Evolutionary conservation across 2,888 invertebrate genomes (phyloP).

Genomic region (Muschampia plurimacula): DNA sequence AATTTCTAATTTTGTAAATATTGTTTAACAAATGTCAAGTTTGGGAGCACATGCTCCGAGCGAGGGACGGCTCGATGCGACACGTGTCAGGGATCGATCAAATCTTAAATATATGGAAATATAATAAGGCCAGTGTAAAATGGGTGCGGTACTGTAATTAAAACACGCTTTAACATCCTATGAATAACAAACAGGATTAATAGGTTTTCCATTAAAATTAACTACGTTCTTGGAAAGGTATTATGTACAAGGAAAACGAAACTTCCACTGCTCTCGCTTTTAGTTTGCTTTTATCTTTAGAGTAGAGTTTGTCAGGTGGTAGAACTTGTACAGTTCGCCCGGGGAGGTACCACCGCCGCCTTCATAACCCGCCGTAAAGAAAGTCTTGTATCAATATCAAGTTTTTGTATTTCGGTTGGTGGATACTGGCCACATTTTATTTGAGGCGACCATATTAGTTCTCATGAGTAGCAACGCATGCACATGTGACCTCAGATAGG

Average conservation of each 20-base stretch:
- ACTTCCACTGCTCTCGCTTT: neutral
- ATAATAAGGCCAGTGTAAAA: conserved; percentile 19
- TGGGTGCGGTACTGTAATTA: conserved; percentile 15
- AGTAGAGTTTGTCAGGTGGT: too few species aligned
- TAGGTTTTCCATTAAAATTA: conserved; percentile 15
- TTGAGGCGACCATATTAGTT: too few species aligned
- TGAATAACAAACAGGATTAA: conserved; percentile 26
- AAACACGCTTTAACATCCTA: conserved; percentile 18
- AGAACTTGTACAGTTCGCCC: too few species aligned
- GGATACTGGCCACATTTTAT: too few species aligned
- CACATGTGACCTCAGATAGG: too few species aligned
- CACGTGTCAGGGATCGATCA: conserved; percentile 35
- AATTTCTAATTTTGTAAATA: neutral
- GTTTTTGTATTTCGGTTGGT: too few species aligned
- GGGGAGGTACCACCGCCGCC: too few species aligned
- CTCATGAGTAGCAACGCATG: too few species aligned
- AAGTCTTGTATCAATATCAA: too few species aligned
- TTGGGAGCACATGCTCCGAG: neutral
- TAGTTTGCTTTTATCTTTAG: too few species aligned
- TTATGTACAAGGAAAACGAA: neutral
- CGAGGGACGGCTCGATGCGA: conserved; percentile 19
- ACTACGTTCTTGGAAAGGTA: neutral
- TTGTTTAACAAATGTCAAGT: neutral
- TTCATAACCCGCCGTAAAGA: too few species aligned
- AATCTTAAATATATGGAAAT: conserved; percentile 32